Conservation (phyloP, 1,140 invertebrate genomes). For the Macrotrachela quadricornifera region DNA sequence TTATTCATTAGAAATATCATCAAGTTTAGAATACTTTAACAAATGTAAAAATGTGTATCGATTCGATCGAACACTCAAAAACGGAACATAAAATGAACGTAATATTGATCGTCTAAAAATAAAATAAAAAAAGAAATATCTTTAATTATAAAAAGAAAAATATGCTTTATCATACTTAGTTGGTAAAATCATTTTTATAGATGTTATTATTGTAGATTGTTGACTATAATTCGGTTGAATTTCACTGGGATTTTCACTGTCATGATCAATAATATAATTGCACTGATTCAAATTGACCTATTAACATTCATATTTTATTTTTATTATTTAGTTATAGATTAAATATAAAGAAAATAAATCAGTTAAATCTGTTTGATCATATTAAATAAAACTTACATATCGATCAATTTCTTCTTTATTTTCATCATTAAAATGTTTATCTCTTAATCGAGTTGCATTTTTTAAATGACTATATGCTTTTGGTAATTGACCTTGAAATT, state of each 20-base stretch:
- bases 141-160: neutral
- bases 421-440: constrained; percentile 70
- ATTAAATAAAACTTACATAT: constrained; percentile 38
- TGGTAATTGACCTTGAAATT: constrained; percentile 77
- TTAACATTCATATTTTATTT: no score
- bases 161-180: no score
- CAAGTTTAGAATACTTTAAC: no score
- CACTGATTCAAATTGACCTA: constrained; percentile 6
- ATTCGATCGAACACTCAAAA: no score
- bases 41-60: no score
- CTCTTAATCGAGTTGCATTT: constrained; percentile 52
- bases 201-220: neutral
- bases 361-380: neutral
- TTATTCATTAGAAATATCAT: no score
- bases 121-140: neutral
- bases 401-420: constrained; percentile 63
- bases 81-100: constrained; percentile 3
- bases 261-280: constrained; percentile 4
- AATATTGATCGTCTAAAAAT: neutral
- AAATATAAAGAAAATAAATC: no score
- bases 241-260: neutral
- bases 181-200: neutral
- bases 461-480: constrained; percentile 11
- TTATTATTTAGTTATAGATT: no score
- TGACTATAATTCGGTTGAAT: neutral